Percentiles rank a stretch among this genome's conserved stretches.
Evolutionary conservation across 2,888 invertebrate species (phyloP).

Genomic region (Empis livida): DNA sequence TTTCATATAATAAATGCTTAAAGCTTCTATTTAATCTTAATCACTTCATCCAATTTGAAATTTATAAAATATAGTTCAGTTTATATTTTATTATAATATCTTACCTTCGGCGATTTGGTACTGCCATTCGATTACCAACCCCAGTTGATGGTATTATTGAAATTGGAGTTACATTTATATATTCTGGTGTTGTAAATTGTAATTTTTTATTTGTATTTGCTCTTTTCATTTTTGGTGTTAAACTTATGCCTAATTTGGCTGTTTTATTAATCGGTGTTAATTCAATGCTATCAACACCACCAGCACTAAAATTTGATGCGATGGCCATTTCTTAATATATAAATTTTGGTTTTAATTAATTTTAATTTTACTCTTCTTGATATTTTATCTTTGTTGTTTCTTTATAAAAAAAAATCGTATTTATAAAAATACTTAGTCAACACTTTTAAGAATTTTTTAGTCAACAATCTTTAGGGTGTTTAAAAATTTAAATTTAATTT

Average conservation of each 20-base stretch:
- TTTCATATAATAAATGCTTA: no score
- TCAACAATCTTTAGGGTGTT: no score
- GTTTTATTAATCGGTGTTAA: slow-evolving; percentile 12
- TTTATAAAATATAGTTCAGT: no score
- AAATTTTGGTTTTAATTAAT: background rate
- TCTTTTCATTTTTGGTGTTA: slow-evolving; percentile 14
- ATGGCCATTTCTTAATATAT: slow-evolving; percentile 11
- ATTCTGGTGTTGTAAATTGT: slow-evolving; percentile 16
- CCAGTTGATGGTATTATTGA: slow-evolving; percentile 11
- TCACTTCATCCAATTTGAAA: no score
- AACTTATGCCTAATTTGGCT: slow-evolving; percentile 7
- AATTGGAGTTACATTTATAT: slow-evolving; percentile 12
- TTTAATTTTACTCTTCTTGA: no score
- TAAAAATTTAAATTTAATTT: no score
- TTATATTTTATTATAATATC: no score
- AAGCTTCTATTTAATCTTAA: no score
- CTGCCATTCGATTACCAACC: slow-evolving; percentile 7
- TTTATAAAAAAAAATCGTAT: no score
- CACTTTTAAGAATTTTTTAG: no score
- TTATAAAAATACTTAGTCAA: no score
- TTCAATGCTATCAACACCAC: slow-evolving; percentile 12
- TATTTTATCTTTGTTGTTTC: no score
- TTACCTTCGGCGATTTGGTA: slow-evolving; percentile 14
- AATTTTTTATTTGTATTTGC: slow-evolving; percentile 13
- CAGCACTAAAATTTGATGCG: slow-evolving; percentile 10